These are phyloP conservation scores for Ceratina australensis DNA, from an alignment of 1,140 invertebrate species.

Conservation along the genomic window DNA sequence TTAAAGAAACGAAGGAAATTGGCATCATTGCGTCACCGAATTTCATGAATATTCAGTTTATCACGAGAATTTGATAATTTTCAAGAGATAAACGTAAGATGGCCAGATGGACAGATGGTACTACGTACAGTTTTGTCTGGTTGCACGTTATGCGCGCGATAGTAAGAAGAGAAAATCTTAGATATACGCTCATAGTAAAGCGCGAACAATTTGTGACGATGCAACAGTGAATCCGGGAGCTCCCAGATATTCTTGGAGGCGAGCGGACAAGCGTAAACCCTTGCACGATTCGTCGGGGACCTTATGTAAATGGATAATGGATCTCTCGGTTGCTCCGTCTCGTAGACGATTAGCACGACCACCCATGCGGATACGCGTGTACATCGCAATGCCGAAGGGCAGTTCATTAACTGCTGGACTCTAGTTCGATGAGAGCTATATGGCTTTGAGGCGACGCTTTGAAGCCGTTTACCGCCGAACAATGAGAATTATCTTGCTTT, in stretches of 20 bases:
- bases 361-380: conserved; percentile 3
- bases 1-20: background rate
- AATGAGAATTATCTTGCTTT: conserved; percentile 65
- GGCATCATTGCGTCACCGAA: background rate
- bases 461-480: conserved; percentile 56
- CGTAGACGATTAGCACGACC: conserved; percentile 43
- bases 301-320: conserved; percentile 67
- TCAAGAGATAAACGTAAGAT: no score
- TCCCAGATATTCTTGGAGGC: conserved; percentile 9
- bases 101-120: conserved; percentile 1
- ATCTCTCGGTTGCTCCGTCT: conserved; percentile 43
- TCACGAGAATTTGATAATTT: background rate
- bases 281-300: conserved; percentile 37
- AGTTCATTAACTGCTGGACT: conserved; percentile 69
- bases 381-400: conserved; percentile 61
- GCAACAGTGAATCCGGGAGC: background rate
- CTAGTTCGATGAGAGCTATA: conserved; percentile 62
- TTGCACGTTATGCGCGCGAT: no score
- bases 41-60: background rate
- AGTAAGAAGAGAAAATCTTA: no score
- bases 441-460: conserved; percentile 65
- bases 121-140: background rate
- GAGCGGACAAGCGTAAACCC: conserved; percentile 43
- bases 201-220: no score
- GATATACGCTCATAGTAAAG: no score